Evolutionary conservation across 35 echinoderm and acorn worm genomes (phyloP), one percentile per base, ranked within the genome.

Genomic region (Ophiothrix spiculata): DNA sequence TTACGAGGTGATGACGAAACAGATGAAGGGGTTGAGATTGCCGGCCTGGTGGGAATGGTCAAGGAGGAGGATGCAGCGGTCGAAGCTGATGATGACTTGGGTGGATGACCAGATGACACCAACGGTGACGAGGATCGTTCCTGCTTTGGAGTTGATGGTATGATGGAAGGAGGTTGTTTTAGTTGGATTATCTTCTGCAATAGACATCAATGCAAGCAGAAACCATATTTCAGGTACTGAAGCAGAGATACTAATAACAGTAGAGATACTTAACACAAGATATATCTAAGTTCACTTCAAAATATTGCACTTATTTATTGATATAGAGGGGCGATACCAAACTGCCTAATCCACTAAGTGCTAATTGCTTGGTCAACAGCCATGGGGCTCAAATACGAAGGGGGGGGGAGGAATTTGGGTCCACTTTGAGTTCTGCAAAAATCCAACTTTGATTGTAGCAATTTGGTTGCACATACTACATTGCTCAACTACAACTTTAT

Each of bases 111-210:
- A 2, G 56, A 37, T 28, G 21, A 32, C 32, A 41, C 38, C 64
- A 17, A 74, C 16, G 64, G 33, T 12, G 64, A 74, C 15, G n/a
- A n/a, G n/a, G n/a, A n/a, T n/a, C n/a, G 34, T 25, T 45, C 25
- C 40, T 82, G 42, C 54, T 60, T 82, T 31, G 81, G 81, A 14
- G 88, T 77, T 56, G 88, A 90, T 69, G 60, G 29, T 69, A 69
- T 69, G 4, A 28, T 69, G 60, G 60, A 69, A 69, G 60, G 60
- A 69, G 60, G 60, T 69, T 69, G 60, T 69, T 69, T 69, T 69
- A 69, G 60, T 69, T 69, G 60, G 29, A 69, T 69, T 6, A 69
- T 69, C 60, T 69, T 69, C 60, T 69, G 60, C 60, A 69, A 69
- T 69, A 69, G 60, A 69, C 60, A 69, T 12, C 60, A 69, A 69